A percentile compares a stretch with the other conserved stretches of the same genome.
Evolutionary conservation across 1,140 invertebrate genomes (phyloP).

Genomic region (Halyomorpha halys): DNA sequence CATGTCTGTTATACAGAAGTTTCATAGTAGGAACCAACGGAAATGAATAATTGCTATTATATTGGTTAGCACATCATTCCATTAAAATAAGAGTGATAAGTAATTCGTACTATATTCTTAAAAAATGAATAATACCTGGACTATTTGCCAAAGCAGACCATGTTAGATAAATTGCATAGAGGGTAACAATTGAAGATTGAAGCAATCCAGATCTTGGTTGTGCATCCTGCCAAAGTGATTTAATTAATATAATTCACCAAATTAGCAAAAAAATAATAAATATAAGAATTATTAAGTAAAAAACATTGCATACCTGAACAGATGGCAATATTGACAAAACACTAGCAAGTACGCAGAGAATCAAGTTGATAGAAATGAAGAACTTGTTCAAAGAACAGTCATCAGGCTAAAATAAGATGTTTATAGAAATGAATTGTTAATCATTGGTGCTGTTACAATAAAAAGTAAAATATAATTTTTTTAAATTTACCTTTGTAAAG

Average conservation of each 20-base stretch:
- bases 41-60: too few species aligned
- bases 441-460: not conserved
- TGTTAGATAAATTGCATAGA: slow-evolving; percentile 92
- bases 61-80: too few species aligned
- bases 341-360: slow-evolving; percentile 78
- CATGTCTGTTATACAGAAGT: too few species aligned
- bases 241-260: not conserved
- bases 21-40: too few species aligned
- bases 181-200: slow-evolving; percentile 83
- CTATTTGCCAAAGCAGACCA: slow-evolving; percentile 89
- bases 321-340: slow-evolving; percentile 79
- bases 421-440: not conserved
- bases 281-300: not conserved
- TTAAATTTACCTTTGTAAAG: slow-evolving; percentile 29
- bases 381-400: slow-evolving; percentile 89
- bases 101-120: too few species aligned
- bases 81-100: too few species aligned
- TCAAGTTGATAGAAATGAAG: slow-evolving; percentile 93
- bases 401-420: slow-evolving; percentile 45
- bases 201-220: slow-evolving; percentile 75
- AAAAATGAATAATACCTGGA: slow-evolving; percentile 28
- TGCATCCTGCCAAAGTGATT: slow-evolving; percentile 46
- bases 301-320: slow-evolving; percentile 50
- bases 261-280: not conserved
- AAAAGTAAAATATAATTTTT: not conserved